Percentiles rank a stretch among this genome's conserved stretches.
Conservation (phyloP, 1,140 invertebrate species). For the Eueides isabella region DNA sequence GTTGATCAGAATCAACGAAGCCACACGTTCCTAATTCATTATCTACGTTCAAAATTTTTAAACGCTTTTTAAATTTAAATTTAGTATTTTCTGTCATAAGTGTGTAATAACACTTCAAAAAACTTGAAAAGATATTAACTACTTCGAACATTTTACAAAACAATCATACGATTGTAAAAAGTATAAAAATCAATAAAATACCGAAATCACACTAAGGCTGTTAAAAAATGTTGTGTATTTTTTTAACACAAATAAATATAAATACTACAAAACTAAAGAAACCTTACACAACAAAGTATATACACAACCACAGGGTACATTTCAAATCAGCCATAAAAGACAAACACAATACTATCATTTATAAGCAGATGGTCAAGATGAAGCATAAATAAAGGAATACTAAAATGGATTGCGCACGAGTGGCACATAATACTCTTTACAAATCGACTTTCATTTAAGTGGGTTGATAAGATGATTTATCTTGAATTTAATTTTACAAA, state of each 20-base stretch:
- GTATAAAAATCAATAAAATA: too few species aligned
- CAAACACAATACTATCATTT: conserved; percentile 19
- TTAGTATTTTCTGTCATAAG: too few species aligned
- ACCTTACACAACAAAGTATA: not conserved
- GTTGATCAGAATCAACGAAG: too few species aligned
- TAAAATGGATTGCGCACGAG: conserved; percentile 23
- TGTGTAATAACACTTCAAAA: too few species aligned
- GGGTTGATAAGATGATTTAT: conserved; percentile 20
- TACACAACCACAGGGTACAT: not conserved
- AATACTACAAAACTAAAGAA: not conserved
- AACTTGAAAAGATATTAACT: too few species aligned
- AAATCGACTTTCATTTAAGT: conserved; percentile 23
- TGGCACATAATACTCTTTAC: conserved; percentile 7
- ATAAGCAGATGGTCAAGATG: conserved; percentile 13
- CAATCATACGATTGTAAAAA: too few species aligned
- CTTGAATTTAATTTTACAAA: not conserved
- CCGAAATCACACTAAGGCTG: too few species aligned
- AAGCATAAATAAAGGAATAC: not conserved
- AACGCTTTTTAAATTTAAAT: too few species aligned
- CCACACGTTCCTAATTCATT: too few species aligned
- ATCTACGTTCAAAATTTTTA: too few species aligned
- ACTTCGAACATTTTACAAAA: too few species aligned
- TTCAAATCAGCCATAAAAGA: not conserved
- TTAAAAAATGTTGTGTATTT: too few species aligned
- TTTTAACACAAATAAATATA: not conserved